A percentile compares a stretch with the other conserved stretches of the same genome.
Conservation (phyloP, 1,140 invertebrate genomes). For the Tachypleus tridentatus region DNA sequence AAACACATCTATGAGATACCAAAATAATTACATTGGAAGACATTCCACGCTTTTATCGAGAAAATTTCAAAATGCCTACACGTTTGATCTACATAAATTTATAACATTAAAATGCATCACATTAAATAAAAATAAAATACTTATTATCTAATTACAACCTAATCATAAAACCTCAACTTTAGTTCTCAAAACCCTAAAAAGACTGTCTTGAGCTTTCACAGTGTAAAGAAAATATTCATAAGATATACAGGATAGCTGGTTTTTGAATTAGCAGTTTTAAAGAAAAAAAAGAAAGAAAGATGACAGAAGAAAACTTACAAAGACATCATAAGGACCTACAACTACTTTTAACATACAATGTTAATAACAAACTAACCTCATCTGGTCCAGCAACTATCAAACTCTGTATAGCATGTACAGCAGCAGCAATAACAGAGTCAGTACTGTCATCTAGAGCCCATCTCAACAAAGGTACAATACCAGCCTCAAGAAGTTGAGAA, state of each 20-base stretch:
- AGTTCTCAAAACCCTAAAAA: slow-evolving; percentile 1
- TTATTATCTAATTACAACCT: neutral
- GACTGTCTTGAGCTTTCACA: slow-evolving; percentile 25
- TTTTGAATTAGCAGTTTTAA: no score
- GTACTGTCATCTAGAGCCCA: slow-evolving; percentile 74
- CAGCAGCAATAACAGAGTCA: slow-evolving; percentile 52
- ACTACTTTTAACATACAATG: no score
- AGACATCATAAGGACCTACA: no score
- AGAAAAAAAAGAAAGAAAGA: no score
- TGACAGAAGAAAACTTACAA: no score
- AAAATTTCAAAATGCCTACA: slow-evolving; percentile 3
- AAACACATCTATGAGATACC: slow-evolving; percentile 35
- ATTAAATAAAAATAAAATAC: slow-evolving; percentile 3
- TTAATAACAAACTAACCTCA: slow-evolving; percentile 7
- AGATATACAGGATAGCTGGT: no score
- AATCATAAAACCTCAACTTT: neutral
- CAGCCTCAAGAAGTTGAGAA: slow-evolving; percentile 42
- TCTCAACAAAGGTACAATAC: slow-evolving; percentile 62
- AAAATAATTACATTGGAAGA: slow-evolving; percentile 4
- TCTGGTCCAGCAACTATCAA: slow-evolving; percentile 61
- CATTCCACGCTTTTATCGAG: slow-evolving; percentile 2
- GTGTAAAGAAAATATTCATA: no score
- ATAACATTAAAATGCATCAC: neutral
- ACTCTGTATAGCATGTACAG: slow-evolving; percentile 55
- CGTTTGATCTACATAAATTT: neutral